phyloP scores from a whole-genome alignment of 1,140 invertebrate genomes.

The Neelides sp. region DNA sequence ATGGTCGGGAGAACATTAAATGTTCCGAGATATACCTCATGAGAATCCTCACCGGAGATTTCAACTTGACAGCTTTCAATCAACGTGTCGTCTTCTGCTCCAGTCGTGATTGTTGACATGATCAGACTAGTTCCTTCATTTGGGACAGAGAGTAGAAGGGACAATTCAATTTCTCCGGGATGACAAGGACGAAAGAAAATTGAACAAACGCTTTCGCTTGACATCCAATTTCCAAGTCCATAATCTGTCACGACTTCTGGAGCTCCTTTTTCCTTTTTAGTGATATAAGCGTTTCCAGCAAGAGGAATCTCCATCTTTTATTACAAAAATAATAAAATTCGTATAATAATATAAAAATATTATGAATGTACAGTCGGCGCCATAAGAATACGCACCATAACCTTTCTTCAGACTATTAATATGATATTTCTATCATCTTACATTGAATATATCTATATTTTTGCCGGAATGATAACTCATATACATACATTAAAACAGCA shows the following conservation, averaged over 20 bases:
- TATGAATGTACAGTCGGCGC: too few species aligned
- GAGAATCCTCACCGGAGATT: conserved; percentile 10
- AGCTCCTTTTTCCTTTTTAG: neutral
- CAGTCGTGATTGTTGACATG: neutral
- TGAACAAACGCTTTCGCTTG: neutral
- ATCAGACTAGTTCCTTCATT: neutral
- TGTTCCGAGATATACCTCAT: conserved; percentile 10
- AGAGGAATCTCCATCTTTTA: conserved; percentile 16
- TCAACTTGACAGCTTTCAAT: neutral
- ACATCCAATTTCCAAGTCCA: conserved; percentile 16
- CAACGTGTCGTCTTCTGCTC: neutral
- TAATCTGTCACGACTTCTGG: conserved; percentile 10
- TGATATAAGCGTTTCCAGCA: conserved; percentile 18
- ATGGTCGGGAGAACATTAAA: conserved; percentile 2
- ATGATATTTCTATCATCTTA: too few species aligned
- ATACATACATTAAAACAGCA: too few species aligned
- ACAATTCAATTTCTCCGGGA: neutral
- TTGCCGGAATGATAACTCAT: too few species aligned
- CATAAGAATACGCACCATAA: too few species aligned
- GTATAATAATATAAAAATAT: too few species aligned
- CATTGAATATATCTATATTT: too few species aligned
- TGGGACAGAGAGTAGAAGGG: conserved; percentile 13
- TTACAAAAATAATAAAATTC: too few species aligned
- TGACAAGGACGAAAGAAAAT: conserved; percentile 11
- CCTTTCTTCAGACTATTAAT: too few species aligned